Percentiles rank a stretch among this genome's conserved stretches.
Conservation (phyloP, 2,113 vertebrate genomes). For the Psettodes erumei region DNA sequence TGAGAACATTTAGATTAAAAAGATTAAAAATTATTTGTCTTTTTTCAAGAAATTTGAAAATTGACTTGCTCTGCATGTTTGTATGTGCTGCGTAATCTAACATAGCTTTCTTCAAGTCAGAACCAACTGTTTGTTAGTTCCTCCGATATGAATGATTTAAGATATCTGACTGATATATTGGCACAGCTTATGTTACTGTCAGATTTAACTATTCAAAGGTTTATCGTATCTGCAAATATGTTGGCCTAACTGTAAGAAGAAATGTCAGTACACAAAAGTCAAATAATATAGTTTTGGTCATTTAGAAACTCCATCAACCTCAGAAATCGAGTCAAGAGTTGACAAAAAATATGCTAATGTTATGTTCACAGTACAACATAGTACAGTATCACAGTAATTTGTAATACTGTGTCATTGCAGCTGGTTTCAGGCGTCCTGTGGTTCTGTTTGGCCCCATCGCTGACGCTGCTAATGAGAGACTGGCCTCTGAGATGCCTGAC, state of each 20-base stretch:
- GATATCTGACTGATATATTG: not conserved
- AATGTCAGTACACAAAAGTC: not conserved
- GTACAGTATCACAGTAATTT: too few species aligned
- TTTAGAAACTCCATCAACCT: not conserved
- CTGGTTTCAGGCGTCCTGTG: constrained; percentile 95
- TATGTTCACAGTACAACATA: too few species aligned
- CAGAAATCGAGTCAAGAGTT: not conserved
- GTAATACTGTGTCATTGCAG: constrained; percentile 84
- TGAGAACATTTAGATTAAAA: too few species aligned
- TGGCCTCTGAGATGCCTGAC: constrained; percentile 87
- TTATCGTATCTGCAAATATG: not conserved
- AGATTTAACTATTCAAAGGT: not conserved
- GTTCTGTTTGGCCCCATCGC: constrained; percentile 97
- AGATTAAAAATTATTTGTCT: not conserved
- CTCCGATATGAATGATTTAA: too few species aligned
- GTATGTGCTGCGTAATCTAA: not conserved
- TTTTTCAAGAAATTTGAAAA: not conserved
- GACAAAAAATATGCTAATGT: not conserved
- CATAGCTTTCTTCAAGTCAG: too few species aligned
- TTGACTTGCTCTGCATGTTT: not conserved
- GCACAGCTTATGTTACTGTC: not conserved
- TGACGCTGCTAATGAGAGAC: constrained; percentile 91
- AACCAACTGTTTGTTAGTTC: too few species aligned
- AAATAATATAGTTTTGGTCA: not conserved
- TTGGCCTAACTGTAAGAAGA: not conserved